phyloP scores from a whole-genome alignment of 2,113 vertebrate species.

The Eretmochelys imbricata region DNA sequence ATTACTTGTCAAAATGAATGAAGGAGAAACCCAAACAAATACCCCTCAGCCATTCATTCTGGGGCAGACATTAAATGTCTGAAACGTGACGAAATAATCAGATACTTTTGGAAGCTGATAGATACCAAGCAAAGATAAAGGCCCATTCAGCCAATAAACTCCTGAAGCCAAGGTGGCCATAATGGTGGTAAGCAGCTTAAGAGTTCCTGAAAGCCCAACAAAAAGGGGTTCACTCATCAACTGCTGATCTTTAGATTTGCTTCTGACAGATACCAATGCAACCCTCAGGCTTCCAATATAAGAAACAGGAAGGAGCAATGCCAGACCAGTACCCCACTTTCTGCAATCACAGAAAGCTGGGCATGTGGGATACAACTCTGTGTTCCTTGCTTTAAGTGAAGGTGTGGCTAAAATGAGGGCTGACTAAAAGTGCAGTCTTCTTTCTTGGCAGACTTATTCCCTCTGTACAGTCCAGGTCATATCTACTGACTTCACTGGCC shows the following conservation, averaged over 20 bases:
- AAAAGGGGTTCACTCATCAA: not conserved
- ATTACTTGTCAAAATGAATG: conserved; percentile 38
- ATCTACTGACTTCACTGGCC: not conserved
- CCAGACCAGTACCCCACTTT: not conserved
- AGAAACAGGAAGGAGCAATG: not conserved
- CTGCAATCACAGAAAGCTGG: not conserved
- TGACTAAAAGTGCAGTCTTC: not conserved
- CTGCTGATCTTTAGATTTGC: not conserved
- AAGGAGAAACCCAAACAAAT: conserved; percentile 18
- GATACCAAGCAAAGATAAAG: not conserved
- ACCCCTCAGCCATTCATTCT: not conserved
- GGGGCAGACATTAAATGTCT: accelerated
- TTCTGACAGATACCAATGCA: not conserved
- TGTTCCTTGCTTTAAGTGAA: not conserved
- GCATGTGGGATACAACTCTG: not conserved
- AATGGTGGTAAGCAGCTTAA: not conserved
- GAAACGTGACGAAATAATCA: not conserved
- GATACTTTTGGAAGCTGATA: accelerated
- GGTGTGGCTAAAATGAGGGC: not conserved
- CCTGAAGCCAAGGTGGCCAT: accelerated
- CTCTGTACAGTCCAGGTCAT: not conserved
- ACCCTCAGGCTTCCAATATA: not conserved
- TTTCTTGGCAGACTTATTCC: too few relatives aligned
- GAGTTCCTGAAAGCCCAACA: not conserved
- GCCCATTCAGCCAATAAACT: not conserved